Conservation (phyloP, 2,113 vertebrate species). For the Pedetes capensis region DNA sequence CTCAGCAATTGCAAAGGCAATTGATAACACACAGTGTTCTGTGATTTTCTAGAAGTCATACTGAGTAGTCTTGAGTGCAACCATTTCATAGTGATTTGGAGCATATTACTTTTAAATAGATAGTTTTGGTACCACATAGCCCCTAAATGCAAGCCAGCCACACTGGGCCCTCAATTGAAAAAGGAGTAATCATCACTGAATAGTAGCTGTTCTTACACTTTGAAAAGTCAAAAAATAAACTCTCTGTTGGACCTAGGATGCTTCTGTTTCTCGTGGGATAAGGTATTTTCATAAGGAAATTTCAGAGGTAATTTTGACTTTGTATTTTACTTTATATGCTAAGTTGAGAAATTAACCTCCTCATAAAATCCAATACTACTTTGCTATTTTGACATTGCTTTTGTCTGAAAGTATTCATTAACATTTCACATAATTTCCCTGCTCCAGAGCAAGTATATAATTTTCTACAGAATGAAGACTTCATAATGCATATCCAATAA, state of each 20-base stretch:
- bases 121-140: not conserved
- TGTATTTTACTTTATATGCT: slow-evolving; percentile 62
- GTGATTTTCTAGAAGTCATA: not conserved
- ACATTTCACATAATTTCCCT: slow-evolving; percentile 75
- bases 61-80: not conserved
- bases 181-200: slow-evolving; percentile 8
- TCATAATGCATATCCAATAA: slow-evolving; percentile 64
- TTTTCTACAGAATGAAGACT: slow-evolving; percentile 65
- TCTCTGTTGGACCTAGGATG: not conserved
- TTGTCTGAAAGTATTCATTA: slow-evolving; percentile 78
- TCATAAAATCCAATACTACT: slow-evolving; percentile 74
- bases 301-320: slow-evolving; percentile 72
- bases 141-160: not conserved
- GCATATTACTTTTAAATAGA: slow-evolving; percentile 1
- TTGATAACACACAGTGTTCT: not conserved
- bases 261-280: slow-evolving; percentile 29
- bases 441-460: slow-evolving; percentile 72
- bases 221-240: not conserved
- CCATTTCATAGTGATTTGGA: slow-evolving; percentile 11
- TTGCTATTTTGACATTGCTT: slow-evolving; percentile 76
- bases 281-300: slow-evolving; percentile 34
- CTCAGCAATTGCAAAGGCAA: not conserved
- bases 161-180: not conserved
- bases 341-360: slow-evolving; percentile 76
- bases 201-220: not conserved